These are phyloP conservation scores for Metellina segmentata DNA, from an alignment of 2,888 invertebrate genomes.

Conservation along the genomic window DNA sequence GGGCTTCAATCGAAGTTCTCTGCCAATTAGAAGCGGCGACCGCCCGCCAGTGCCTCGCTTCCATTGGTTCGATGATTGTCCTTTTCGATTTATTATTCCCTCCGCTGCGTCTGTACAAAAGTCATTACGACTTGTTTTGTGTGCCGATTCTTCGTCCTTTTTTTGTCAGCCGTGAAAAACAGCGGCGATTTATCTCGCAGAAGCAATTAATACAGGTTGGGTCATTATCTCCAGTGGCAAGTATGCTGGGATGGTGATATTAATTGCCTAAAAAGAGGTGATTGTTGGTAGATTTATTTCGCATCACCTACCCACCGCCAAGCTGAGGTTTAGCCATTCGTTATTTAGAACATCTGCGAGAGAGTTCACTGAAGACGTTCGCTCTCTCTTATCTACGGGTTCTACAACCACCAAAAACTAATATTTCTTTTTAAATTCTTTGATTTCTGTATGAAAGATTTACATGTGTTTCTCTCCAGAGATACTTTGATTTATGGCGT, in stretches of 20 bases:
- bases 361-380: too few relatives aligned
- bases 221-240: slow-evolving; percentile 50
- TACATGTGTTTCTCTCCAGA: too few relatives aligned
- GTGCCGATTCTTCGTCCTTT: slow-evolving; percentile 52
- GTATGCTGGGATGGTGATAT: slow-evolving; percentile 32
- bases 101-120: slow-evolving; percentile 59
- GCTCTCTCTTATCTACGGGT: too few relatives aligned
- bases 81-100: slow-evolving; percentile 64
- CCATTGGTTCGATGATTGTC: slow-evolving; percentile 59
- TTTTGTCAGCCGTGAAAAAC: slow-evolving; percentile 53
- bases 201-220: slow-evolving; percentile 58
- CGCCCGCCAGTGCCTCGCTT: slow-evolving; percentile 39
- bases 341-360: too few relatives aligned
- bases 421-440: too few relatives aligned
- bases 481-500: too few relatives aligned
- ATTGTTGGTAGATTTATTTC: slow-evolving; percentile 29
- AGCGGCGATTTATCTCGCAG: slow-evolving; percentile 47
- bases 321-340: too few relatives aligned
- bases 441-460: too few relatives aligned
- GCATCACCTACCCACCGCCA: neutral
- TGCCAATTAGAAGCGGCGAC: slow-evolving; percentile 65
- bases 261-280: slow-evolving; percentile 48
- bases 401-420: too few relatives aligned
- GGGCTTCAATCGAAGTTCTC: neutral
- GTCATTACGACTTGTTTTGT: slow-evolving; percentile 56